Base-by-base conservation (phyloP, 2,888 invertebrate genomes). In the Ormia ochracea region DNA sequence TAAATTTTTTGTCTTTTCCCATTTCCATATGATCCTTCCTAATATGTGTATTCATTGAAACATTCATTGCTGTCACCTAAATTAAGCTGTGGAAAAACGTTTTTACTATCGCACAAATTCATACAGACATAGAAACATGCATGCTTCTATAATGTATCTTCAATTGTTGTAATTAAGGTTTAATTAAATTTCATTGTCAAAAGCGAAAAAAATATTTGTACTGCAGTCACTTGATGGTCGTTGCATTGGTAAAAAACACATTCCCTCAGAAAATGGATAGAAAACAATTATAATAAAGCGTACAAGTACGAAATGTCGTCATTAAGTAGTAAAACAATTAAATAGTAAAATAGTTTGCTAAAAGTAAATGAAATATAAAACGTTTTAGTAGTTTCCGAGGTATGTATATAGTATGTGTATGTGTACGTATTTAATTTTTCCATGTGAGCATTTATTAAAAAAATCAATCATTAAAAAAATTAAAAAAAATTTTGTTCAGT, bases 181-280 rank as follows among this genome's bases (percentile, higher is more conserved):
- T 74, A 79, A 79, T 74, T 79, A 65, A 69, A 69, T 74, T 79
- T 69, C 74, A 79, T 65, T 79, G 74, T 74, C 74, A 78, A 41
- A 38, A 69, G 50, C 17, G 23, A 48, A 52, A 36, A 56, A 21
- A 9, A 14, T 9, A 48, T 10, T n/a, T n/a, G n/a, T n/a, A n/a
- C n/a, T 14, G 31, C 38, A 17, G 14, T 17, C 26, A 43, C 4
- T 23, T 19, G 17, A 17, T 9, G 33, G 50, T 9, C 52, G 50
- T 41, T 66, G 59, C 26, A 17, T 38, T 23, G 4, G n/a, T 19
- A 52, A 59, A 19, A 54, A 31, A 63, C 10, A 33, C 0, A 48
- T n/a, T n/a, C n/a, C n/a, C n/a, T n/a, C 48, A 10, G 7, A 2
- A 21, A 56, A 36, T 19, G 1, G 21, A 12, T 14, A 10, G 56